Evolutionary conservation across 1,140 invertebrate genomes (phyloP), one percentile per base, ranked within the genome.

Genomic region (Scaptomyza hsui): DNA sequence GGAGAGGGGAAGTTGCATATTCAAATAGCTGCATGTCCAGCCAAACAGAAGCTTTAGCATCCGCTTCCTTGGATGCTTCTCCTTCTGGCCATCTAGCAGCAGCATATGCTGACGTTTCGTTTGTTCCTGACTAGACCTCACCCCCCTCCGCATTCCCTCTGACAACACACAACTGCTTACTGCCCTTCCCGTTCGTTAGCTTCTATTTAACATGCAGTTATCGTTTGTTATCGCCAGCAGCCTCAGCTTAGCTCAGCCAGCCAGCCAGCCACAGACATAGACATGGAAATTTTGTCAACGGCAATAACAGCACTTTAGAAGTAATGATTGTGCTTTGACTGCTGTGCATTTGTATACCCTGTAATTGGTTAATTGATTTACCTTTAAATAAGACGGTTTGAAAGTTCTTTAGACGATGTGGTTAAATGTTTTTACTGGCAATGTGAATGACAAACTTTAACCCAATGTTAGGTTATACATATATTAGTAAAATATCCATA

Each of bases 201-300:
- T 88, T 88, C 82, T 88, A 88, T 82, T 88, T 88, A 88, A 88
- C 82, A 88, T 88, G 82, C 82, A 88, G 82, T 88, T 88, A 89
- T 88, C 82, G 82, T 88, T 88, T 88, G 82, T 88, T 88, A 88
- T 88, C 82, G 82, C 82, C 82, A 81, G 77, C 82, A 88, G 82
- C 78, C 78, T 70, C 67, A 74, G 60, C 59, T 49, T 16, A 60
- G 37, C 57, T 29, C 52, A 63, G 59, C 65, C 47, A 62, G 24
- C 24, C 42, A 60, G 26, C 57, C 59, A 70, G 59, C 59, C 47
- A 62, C 56, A 69, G 70, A 74, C 70, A 60, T 67, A 63, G 63
- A 65, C 80, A 29, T 29, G 26, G n/a, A n/a, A n/a, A 83, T 81
- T 72, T 85, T 85, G 80, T 85, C 81, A 85, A 74, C 81, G 44